Percentiles rank a stretch among this genome's conserved stretches.
phyloP scores from a whole-genome alignment of 2,888 invertebrate species.

The Tachina grossa region DNA sequence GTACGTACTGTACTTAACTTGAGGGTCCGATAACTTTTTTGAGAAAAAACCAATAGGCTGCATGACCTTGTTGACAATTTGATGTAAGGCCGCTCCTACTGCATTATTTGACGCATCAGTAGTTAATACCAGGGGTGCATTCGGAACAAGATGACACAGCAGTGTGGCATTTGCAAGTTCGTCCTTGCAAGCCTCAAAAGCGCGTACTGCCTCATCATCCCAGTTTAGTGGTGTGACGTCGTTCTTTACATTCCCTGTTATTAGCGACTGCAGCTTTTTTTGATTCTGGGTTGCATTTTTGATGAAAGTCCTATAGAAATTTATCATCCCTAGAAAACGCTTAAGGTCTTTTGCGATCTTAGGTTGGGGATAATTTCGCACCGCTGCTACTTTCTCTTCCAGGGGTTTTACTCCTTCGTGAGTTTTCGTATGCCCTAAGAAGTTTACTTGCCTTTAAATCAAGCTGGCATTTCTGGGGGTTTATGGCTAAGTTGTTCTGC shows the following conservation, averaged over 20 bases:
- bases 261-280: slow-evolving; percentile 9
- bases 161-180: slow-evolving; percentile 22
- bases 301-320: slow-evolving; percentile 52
- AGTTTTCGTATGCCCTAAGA: slow-evolving; percentile 18
- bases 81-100: neutral
- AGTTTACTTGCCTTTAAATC: slow-evolving; percentile 2
- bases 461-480: slow-evolving; percentile 31
- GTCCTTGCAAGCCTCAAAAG: slow-evolving; percentile 41
- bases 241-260: slow-evolving; percentile 51
- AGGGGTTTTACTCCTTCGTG: too few species aligned
- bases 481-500: neutral
- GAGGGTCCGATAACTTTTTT: neutral
- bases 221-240: neutral
- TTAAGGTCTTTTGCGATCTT: slow-evolving; percentile 37
- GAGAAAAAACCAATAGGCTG: neutral
- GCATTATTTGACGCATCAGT: neutral
- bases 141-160: neutral
- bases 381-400: too few species aligned
- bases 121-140: neutral
- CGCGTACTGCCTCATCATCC: neutral
- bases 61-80: neutral
- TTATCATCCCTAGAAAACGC: slow-evolving; percentile 54
- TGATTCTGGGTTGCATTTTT: slow-evolving; percentile 24
- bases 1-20: slow-evolving; percentile 1
- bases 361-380: slow-evolving; percentile 6